phyloP scores from a whole-genome alignment of 2,888 invertebrate genomes.

The Watsonalla cultraria region DNA sequence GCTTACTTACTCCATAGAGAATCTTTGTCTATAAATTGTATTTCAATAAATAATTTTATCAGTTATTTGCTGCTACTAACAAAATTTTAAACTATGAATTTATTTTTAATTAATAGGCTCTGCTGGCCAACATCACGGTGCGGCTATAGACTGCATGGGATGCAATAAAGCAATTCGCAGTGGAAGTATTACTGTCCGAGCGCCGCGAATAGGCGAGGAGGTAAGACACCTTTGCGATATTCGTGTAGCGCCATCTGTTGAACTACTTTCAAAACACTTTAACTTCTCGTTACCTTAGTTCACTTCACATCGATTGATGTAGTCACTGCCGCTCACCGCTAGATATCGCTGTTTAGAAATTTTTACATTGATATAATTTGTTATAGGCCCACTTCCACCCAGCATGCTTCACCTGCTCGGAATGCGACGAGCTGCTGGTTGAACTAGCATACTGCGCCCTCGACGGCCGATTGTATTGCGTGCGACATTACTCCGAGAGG shows the following conservation, averaged over 20 bases:
- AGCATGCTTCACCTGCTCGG: constrained; percentile 92
- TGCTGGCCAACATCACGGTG: constrained; percentile 80
- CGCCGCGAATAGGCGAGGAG: constrained; percentile 88
- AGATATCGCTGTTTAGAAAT: constrained; percentile 24
- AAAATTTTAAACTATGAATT: not conserved
- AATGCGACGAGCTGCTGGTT: constrained; percentile 94
- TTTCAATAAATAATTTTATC: no score
- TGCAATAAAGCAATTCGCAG: constrained; percentile 89
- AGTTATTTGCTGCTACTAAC: not conserved
- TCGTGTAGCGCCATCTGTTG: constrained; percentile 26
- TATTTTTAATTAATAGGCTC: constrained; percentile 61
- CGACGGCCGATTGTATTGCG: constrained; percentile 93
- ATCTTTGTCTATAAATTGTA: no score
- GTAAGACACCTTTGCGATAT: constrained; percentile 36
- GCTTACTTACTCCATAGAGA: no score
- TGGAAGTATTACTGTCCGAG: constrained; percentile 91
- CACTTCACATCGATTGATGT: constrained; percentile 31
- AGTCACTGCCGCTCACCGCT: constrained; percentile 10
- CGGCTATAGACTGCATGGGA: constrained; percentile 84
- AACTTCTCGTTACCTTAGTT: not conserved
- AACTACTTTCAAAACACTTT: not conserved
- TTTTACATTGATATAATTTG: not conserved
- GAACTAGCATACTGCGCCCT: constrained; percentile 97
- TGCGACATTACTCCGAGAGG: constrained; percentile 97
- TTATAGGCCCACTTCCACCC: constrained; percentile 89